Base-by-base conservation (phyloP, 2,113 vertebrate genomes). In the Burhinus bistriatus region DNA sequence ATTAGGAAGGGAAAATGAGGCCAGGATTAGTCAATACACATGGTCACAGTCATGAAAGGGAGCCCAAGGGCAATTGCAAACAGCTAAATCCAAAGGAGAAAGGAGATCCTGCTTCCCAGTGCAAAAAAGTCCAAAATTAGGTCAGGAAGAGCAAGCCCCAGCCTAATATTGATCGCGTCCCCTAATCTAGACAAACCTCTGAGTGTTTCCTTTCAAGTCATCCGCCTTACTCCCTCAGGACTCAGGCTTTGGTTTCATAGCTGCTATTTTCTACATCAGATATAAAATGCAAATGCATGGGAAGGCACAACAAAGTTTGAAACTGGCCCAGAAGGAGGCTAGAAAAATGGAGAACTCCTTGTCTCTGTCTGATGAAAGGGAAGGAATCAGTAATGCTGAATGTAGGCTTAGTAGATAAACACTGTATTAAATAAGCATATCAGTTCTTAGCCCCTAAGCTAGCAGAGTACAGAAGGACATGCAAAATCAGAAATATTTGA, bases 331-430 rank as follows among this genome's bases (percentile, higher is more conserved):
- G 85, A 81, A 92, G 92, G 83, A 90, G 55, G 26, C 58, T 86
- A 66, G 42, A 89, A 90, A 94, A 96, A 94, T 52, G 61, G 45
- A 93, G 75, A 90, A 64, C 12, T 86, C 68, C 73, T 47, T 90
- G 68, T 86, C 73, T 95, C 66, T 75, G 40, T 38, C 59, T 95
- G 93, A 94, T 95, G 83, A 95, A 93, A 93, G 87, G 71, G 71
- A 93, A 93, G 15, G n/a, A 93, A 93, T 96, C 89, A 85, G 95
- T 87, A 96, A 89, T 92, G 95, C 82, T 93, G 68, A 85, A 77
- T 72, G 55, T 66, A 95, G 69, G 71, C 87, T 90, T 90, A 72
- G 78, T 22, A 96, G 95, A 96, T 96, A 96, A 97, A 97, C 71
- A 83, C 58, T 92, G 15, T 79, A 47, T 88, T 95, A 96, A 96